Evolutionary conservation across 2,113 vertebrate species (phyloP), one percentile per base, ranked within the genome.

Genomic region (Sebastes schlegelii): DNA sequence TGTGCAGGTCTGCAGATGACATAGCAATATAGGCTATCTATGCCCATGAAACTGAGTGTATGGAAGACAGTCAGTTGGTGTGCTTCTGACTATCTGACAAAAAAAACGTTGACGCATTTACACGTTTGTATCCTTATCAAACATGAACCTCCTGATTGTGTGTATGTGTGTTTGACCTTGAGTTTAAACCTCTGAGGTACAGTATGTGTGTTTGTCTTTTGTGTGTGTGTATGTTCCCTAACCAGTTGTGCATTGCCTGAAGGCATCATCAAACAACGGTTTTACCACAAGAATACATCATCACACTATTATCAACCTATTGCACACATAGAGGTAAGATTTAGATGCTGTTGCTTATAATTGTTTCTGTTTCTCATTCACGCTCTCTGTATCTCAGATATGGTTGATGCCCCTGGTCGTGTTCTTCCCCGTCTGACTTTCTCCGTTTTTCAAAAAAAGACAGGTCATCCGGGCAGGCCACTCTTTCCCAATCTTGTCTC

Each of bases 391-490:
- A n/a, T 23, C 45, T 66, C 46, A 62, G 60, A 61, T 83, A 40
- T 21, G 26, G 23, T 10, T 48, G 71, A 62, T 49, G 52, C 51
- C 52, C 8, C 61, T 26, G 26, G 63, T 79, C 51, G 51, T 60
- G 42, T 57, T 82, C 34, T n/a, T 71, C 61, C n/a, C n/a, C 66
- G 45, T 42, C 70, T 70, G 49, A 64, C 19, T 76, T 34, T 63
- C 34, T 46, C 5, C 60, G 1, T 17, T 74, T 84, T 21, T 17
- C 54, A 79, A 45, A 81, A 10, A 57, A 9, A 42, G 58, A 42
- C 76, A 81, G 83, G 77, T 84, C 71, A 79, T 68, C 46, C 54
- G 67, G 34, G n/a, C 48, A 76, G 26, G 64, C 74, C 82, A 74
- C 46, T 49, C 58, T 64, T 54, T 51, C 23, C 14, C 11, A 45